phyloP scores from a whole-genome alignment of 2,888 invertebrate genomes.

The Zygogramma bicolorata region DNA sequence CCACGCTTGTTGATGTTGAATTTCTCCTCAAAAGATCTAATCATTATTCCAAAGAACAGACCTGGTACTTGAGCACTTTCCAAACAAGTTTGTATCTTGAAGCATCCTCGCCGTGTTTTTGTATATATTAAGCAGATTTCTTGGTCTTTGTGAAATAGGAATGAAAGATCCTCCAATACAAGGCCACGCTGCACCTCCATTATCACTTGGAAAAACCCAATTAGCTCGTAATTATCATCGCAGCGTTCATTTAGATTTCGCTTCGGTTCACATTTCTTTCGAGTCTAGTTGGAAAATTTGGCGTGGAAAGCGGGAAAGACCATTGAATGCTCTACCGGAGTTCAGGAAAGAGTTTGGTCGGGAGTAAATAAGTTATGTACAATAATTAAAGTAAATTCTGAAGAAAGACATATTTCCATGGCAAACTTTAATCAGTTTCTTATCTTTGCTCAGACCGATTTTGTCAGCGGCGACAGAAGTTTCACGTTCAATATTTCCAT shows the following conservation, averaged over 20 bases:
- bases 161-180: conserved; percentile 33
- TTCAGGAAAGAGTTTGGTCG: background rate
- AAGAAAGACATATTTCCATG: too few species aligned
- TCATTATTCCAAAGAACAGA: conserved; percentile 42
- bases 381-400: background rate
- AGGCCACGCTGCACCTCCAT: conserved; percentile 31
- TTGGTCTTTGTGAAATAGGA: conserved; percentile 40
- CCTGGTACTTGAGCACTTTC: conserved; percentile 31
- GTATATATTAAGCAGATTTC: conserved; percentile 50
- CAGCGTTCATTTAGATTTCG: conserved; percentile 23
- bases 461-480: too few species aligned
- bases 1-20: conserved; percentile 22
- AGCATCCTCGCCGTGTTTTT: conserved; percentile 45
- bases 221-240: conserved; percentile 35
- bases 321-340: background rate
- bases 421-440: background rate
- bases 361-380: background rate
- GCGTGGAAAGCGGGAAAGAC: background rate
- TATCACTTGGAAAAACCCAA: conserved; percentile 43
- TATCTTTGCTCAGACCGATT: too few species aligned
- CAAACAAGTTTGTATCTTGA: conserved; percentile 38
- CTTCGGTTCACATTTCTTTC: conserved; percentile 14
- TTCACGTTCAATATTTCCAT: too few species aligned
- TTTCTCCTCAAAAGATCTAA: conserved; percentile 21
- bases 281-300: background rate